Percentiles rank a stretch among this genome's conserved stretches.
phyloP scores from a whole-genome alignment of 2,113 vertebrate genomes.

The Macroglossus sobrinus region DNA sequence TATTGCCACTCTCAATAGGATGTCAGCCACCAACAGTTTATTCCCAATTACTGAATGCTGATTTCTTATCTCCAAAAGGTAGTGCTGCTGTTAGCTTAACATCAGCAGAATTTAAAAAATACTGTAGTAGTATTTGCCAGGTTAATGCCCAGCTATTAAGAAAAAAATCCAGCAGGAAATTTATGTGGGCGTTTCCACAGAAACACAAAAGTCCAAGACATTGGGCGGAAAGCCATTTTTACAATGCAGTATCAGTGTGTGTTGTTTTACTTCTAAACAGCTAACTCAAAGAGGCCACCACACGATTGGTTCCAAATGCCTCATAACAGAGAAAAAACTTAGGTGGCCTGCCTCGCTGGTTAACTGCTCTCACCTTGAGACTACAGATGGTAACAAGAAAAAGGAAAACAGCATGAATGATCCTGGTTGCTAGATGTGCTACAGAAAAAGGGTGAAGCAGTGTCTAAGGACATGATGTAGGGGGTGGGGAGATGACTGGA shows the following conservation, averaged over 20 bases:
- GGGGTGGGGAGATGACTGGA: accelerated
- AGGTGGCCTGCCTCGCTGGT: not conserved
- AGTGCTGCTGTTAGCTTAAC: not conserved
- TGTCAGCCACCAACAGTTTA: not conserved
- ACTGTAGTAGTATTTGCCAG: conserved; percentile 28
- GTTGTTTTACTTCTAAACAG: conserved; percentile 56
- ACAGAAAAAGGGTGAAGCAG: not conserved
- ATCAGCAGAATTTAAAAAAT: not conserved
- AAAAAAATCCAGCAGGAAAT: conserved; percentile 66
- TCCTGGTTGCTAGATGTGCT: not conserved
- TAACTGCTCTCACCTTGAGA: not conserved
- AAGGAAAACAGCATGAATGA: not conserved
- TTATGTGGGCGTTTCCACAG: conserved; percentile 56
- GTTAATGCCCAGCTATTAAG: conserved; percentile 49
- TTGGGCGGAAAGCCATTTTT: conserved; percentile 60
- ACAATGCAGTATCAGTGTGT: conserved; percentile 31
- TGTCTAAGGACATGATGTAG: not conserved
- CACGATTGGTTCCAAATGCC: conserved; percentile 66
- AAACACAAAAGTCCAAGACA: conserved; percentile 60
- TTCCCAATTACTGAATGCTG: not conserved
- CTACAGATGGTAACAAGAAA: conserved; percentile 1
- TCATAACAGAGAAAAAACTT: not conserved
- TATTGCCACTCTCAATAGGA: conserved; percentile 28
- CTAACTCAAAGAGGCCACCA: conserved; percentile 32
- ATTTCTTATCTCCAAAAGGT: conserved; percentile 46